These are phyloP conservation scores for Bellardia pandia DNA, from an alignment of 2,888 invertebrate species.

Conservation along the genomic window DNA sequence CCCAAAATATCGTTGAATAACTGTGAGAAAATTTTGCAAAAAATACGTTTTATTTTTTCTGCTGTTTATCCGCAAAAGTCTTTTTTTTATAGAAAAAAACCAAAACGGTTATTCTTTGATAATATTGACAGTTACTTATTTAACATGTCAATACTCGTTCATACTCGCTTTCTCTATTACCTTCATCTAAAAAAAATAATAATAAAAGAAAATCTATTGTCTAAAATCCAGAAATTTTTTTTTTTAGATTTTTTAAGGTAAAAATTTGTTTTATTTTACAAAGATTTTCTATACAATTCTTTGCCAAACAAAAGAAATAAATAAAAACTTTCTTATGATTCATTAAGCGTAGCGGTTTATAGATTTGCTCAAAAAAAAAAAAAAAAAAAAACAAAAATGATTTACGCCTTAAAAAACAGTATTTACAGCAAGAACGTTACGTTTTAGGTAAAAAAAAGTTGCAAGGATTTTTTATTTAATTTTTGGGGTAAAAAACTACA, in stretches of 20 bases:
- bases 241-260: constrained; percentile 66
- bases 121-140: constrained; percentile 67
- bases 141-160: constrained; percentile 59
- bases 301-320: constrained; percentile 39
- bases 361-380: constrained; percentile 14
- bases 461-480: constrained; percentile 48
- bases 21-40: constrained; percentile 71
- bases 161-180: constrained; percentile 31
- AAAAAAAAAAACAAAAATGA: constrained; percentile 35
- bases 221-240: constrained; percentile 45
- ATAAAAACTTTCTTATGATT: constrained; percentile 66
- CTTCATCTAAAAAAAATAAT: not conserved
- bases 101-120: constrained; percentile 51
- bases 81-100: constrained; percentile 10
- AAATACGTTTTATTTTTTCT: constrained; percentile 67
- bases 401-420: constrained; percentile 65
- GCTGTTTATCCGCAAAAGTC: not conserved
- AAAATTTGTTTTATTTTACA: constrained; percentile 55
- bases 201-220: constrained; percentile 52
- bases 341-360: constrained; percentile 71
- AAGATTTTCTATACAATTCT: constrained; percentile 69
- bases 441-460: constrained; percentile 65
- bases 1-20: constrained; percentile 30
- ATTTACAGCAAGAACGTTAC: constrained; percentile 10
- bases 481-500: constrained; percentile 61